Percentiles rank a stretch among this genome's conserved stretches.
phyloP scores from a whole-genome alignment of 2,888 invertebrate genomes.

The Drosophila aldrichi region DNA sequence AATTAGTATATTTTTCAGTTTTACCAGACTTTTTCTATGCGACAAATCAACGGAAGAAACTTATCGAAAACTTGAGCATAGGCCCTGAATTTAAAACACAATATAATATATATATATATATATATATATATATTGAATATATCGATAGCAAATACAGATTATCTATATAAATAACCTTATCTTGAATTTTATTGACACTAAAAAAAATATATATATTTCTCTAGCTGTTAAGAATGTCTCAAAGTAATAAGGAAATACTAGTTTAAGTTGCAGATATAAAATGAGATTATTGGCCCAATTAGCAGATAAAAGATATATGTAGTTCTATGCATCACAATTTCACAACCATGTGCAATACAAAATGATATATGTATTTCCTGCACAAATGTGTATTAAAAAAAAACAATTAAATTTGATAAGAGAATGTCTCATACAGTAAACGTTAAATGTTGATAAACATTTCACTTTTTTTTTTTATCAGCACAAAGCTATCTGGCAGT shows the following conservation, averaged over 20 bases:
- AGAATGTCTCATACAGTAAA: neutral
- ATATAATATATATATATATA: no score
- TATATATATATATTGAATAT: no score
- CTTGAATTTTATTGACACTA: neutral
- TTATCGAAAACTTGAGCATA: no score
- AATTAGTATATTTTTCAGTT: no score
- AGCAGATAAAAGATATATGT: neutral
- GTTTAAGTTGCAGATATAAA: no score
- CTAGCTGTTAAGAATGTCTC: neutral
- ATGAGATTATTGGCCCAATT: no score
- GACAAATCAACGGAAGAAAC: neutral
- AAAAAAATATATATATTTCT: neutral
- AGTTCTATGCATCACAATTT: neutral
- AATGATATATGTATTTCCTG: neutral
- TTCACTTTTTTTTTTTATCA: neutral
- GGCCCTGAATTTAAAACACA: no score
- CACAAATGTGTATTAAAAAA: neutral
- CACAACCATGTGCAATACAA: neutral
- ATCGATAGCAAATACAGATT: no score
- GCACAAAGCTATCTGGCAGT: no score
- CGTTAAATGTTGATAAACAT: neutral
- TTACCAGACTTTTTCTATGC: no score
- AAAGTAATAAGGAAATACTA: neutral
- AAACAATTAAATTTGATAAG: neutral
- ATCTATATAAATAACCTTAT: neutral